These are phyloP conservation scores for Syngnathus acus DNA, from an alignment of 2,797 vertebrate species.

Conservation along the genomic window DNA sequence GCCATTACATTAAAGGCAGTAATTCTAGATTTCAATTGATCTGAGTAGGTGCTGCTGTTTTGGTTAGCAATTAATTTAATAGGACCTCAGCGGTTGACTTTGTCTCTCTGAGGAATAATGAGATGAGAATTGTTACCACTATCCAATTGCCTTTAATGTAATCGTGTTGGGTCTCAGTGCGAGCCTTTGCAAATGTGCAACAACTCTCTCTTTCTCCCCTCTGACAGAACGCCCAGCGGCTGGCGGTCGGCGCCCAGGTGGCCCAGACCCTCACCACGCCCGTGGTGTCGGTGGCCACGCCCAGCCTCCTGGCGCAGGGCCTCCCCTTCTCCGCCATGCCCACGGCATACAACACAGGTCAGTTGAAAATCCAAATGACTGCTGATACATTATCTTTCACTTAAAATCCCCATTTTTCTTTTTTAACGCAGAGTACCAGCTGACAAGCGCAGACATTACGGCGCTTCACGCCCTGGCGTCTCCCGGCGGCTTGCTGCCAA, in stretches of 20 bases:
- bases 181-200: slow-evolving; percentile 26
- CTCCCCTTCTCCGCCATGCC: slow-evolving; percentile 93
- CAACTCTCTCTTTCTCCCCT: slow-evolving; percentile 28
- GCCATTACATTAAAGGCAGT: slow-evolving; percentile 59
- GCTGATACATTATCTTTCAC: background rate
- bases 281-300: slow-evolving; percentile 92
- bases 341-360: slow-evolving; percentile 96
- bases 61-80: background rate
- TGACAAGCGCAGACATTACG: slow-evolving; percentile 92
- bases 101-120: background rate
- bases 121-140: too few species aligned
- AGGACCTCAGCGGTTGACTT: background rate
- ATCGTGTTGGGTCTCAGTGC: slow-evolving; percentile 44
- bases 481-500: slow-evolving; percentile 80
- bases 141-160: slow-evolving; percentile 59
- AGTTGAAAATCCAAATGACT: slow-evolving; percentile 14
- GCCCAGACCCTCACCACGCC: slow-evolving; percentile 91
- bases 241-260: slow-evolving; percentile 82
- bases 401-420: background rate
- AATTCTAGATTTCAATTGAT: background rate
- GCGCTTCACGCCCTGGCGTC: slow-evolving; percentile 90
- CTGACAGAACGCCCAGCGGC: slow-evolving; percentile 83
- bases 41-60: background rate
- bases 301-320: slow-evolving; percentile 83
- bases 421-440: slow-evolving; percentile 81